Conservation (phyloP, 1,140 invertebrate species). For the Halictus rubicundus region DNA sequence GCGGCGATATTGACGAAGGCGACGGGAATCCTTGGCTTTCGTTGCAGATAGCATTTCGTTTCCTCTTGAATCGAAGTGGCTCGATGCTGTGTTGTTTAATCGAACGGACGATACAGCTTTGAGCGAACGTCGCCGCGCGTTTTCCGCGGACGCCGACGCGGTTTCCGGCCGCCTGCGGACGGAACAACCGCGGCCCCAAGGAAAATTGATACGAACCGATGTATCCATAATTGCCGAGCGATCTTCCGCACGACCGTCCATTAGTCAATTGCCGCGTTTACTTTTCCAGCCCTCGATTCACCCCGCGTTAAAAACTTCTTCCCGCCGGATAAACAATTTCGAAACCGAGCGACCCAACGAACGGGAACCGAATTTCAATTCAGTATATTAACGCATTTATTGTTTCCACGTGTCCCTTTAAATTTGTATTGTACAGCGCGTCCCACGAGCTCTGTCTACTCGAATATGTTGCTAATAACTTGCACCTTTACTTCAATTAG, state of each 20-base stretch:
- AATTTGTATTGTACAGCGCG: too few species aligned
- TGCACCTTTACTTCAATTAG: too few species aligned
- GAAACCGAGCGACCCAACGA: too few species aligned
- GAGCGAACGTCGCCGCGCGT: neutral
- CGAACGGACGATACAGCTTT: conserved; percentile 24
- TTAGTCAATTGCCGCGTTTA: neutral
- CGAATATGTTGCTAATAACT: too few species aligned
- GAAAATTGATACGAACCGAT: neutral
- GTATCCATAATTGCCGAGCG: conserved; percentile 11
- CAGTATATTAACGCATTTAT: too few species aligned
- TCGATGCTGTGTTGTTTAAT: conserved; percentile 25
- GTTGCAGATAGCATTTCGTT: conserved; percentile 3
- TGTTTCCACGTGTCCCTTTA: too few species aligned
- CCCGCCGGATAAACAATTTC: too few species aligned
- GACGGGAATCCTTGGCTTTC: neutral
- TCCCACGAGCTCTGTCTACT: too few species aligned
- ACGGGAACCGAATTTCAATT: too few species aligned
- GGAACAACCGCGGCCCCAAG: conserved; percentile 2
- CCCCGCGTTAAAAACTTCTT: too few species aligned
- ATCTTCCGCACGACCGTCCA: neutral
- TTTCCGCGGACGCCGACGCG: neutral
- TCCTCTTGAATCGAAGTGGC: neutral
- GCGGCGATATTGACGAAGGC: neutral
- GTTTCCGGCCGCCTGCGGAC: neutral
- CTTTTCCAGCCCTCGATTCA: neutral